Percentiles rank a stretch among this genome's conserved stretches.
Evolutionary conservation across 2,113 vertebrate genomes (phyloP).

Genomic region (Dasyprocta punctata): DNA sequence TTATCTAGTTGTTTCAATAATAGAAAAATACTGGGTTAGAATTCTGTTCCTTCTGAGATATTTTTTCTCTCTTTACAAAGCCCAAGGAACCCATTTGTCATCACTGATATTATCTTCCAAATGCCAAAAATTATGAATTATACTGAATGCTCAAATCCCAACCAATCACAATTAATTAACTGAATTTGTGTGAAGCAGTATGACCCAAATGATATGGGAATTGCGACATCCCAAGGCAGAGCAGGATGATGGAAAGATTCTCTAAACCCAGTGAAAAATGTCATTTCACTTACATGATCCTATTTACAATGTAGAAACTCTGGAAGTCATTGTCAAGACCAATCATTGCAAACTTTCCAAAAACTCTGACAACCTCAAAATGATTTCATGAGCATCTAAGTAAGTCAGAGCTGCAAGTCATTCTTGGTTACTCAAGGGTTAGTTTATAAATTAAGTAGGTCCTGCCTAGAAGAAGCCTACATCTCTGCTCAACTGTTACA

Average conservation of each 20-base stretch:
- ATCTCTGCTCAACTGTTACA: neutral
- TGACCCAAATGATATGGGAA: slow-evolving; percentile 61
- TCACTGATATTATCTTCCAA: neutral
- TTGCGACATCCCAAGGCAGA: slow-evolving; percentile 57
- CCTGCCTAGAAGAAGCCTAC: neutral
- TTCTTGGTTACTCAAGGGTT: neutral
- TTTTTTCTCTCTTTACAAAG: neutral
- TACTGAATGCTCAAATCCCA: slow-evolving; percentile 62
- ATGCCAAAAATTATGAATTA: slow-evolving; percentile 52
- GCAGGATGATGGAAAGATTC: slow-evolving; percentile 59
- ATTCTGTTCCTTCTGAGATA: neutral
- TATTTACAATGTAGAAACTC: slow-evolving; percentile 64
- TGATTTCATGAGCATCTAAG: slow-evolving; percentile 3
- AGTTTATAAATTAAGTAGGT: slow-evolving; percentile 22
- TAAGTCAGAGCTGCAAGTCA: neutral
- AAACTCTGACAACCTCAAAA: slow-evolving; percentile 54
- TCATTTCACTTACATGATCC: slow-evolving; percentile 65
- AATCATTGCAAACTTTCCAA: slow-evolving; percentile 63
- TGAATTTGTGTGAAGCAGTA: slow-evolving; percentile 48
- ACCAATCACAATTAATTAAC: slow-evolving; percentile 74
- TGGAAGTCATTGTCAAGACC: slow-evolving; percentile 69
- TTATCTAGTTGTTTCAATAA: neutral
- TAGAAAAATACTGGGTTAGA: neutral
- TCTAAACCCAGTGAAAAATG: slow-evolving; percentile 59
- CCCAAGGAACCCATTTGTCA: neutral